Evolutionary conservation across 2,113 vertebrate genomes (phyloP), one percentile per base, ranked within the genome.

Genomic region (Rhineura floridana): DNA sequence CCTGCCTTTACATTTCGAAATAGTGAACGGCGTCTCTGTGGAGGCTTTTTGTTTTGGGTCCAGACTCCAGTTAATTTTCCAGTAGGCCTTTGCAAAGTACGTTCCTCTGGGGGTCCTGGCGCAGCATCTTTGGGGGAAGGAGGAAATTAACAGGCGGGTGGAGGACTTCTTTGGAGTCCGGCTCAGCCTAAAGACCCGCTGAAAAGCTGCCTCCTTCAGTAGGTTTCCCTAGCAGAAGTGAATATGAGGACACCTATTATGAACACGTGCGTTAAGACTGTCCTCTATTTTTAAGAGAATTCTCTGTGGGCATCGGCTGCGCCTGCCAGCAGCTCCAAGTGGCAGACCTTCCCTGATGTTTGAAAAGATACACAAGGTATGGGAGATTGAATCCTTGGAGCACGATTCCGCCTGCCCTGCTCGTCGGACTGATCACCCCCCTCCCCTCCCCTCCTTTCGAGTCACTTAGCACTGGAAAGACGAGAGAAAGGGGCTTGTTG

Each of bases 201-300:
- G 84, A 75, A 84, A 91, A 92, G 88, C 73, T 17, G 87, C 84
- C 92, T 90, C 25, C 48, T 92, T 93, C 70, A 89, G 85, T 84
- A 85, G 15, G 81, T 87, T 92, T 94, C 92, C 88, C 82, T 90
- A 92, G 81, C 70, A 67, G 88, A 94, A 94, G 94, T 96, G 95
- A 91, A 15, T 82, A 86, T 84, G 91, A 89, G 93, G 94, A 92
- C 86, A 93, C 91, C 91, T 94, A 89, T 55, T 90, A 91, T 70
- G 84, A 84, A 84, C 93, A 95, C 86, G 87, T 94, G 95, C 93
- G 95, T 94, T 90, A 84, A 95, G 46, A 87, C 17, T 59, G 91
- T 94, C 89, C 65, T 69, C 91, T 87, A 90, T 88, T 93, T 95
- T 90, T 25, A 62, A 73, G 65, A 72, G 17, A 81, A 90, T 90